Base-by-base conservation (phyloP, 2,888 invertebrate species). In the Synergus japonicus region DNA sequence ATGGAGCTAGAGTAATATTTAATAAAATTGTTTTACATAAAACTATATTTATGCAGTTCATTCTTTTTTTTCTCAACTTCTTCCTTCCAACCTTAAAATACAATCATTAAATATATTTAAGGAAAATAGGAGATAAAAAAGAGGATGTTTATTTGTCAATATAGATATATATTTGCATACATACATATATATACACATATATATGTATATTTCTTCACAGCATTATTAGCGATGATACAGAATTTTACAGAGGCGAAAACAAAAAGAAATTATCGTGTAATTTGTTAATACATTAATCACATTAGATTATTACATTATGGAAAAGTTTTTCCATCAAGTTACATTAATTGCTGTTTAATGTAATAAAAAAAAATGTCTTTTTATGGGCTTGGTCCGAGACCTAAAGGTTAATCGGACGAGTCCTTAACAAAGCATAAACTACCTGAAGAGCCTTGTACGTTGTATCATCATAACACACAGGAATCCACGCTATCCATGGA, bases 261-360 rank as follows among this genome's bases (percentile, higher is more conserved):
- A 84, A 85, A 86, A 81, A 81, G 82, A 86, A 85, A 80, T 86
- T 86, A 85, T 87, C 79, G 83, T 86, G 85, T 88, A 87, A 84
- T 86, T 87, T 86, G 89, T 91, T 91, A 91, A 91, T 91, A 89
- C 87, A 91, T 90, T 91, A 90, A 90, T 90, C 83, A 88, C 87
- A 88, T 88, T 89, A 89, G 82, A 84, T 86, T 86, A 87, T 84
- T 85, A 85, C 84, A 84, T 69, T 81, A 83, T 76, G 79, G 79
- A 81, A 67, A 65, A 77, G 63, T 22, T 22, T 77, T 76, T 83
- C 82, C 79, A 78, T 81, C 76, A 77, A 83, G 82, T 82, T 82
- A 83, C 82, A 83, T 83, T 82, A 85, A 88, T 85, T 81, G 83
- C 82, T 82, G 83, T 81, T 86, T 65, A 85, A 83, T 78, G 78